Percentiles rank a stretch among this genome's conserved stretches.
phyloP scores from a whole-genome alignment of 1,140 invertebrate species.

The Heliconius hewitsoni region DNA sequence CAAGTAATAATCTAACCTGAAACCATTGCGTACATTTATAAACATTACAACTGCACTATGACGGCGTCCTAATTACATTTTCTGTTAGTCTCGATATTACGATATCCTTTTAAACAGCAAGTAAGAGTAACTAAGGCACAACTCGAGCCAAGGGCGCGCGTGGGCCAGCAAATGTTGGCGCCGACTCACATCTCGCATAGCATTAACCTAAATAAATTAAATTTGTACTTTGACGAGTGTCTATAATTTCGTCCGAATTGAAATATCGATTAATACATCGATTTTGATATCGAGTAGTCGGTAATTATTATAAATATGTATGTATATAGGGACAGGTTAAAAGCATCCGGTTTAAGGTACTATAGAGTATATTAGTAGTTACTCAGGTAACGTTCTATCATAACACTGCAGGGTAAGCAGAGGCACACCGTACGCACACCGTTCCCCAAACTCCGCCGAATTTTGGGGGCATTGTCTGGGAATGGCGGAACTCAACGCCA shows the following conservation, averaged over 20 bases:
- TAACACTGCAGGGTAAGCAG: too few species aligned
- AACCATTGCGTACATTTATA: too few species aligned
- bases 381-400: too few species aligned
- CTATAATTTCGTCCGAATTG: conserved; percentile 2
- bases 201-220: conserved; percentile 37
- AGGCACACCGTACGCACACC: too few species aligned
- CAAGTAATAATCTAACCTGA: too few species aligned
- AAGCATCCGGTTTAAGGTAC: too few species aligned
- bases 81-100: not conserved
- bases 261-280: not conserved
- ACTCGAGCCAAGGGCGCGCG: conserved; percentile 21
- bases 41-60: not conserved
- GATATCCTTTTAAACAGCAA: not conserved
- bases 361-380: too few species aligned
- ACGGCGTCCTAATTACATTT: not conserved
- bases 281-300: not conserved
- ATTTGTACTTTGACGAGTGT: conserved; percentile 17
- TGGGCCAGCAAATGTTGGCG: conserved; percentile 33
- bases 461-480: too few species aligned
- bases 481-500: too few species aligned
- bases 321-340: too few species aligned
- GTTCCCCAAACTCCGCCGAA: too few species aligned
- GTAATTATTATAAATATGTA: not conserved
- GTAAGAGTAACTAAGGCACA: conserved; percentile 5
- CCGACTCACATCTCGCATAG: conserved; percentile 31